A percentile compares a stretch with the other conserved stretches of the same genome.
Conservation (phyloP, 1,140 invertebrate species). For the Phocides pigmalion region DNA sequence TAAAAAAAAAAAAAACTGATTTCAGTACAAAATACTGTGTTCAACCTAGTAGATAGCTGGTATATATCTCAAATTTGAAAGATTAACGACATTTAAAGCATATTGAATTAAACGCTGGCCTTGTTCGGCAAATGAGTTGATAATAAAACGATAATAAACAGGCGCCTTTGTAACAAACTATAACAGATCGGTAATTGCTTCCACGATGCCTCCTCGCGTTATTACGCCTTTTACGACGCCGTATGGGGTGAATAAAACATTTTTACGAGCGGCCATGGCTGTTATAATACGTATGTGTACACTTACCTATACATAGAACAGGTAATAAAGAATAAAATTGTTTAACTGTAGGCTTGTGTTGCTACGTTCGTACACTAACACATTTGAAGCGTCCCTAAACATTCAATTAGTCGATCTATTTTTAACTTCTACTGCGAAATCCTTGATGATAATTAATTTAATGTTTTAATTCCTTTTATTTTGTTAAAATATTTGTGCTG, state of each 20-base stretch:
- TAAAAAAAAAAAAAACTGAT: background rate
- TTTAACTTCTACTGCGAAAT: background rate
- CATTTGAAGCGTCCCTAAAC: background rate
- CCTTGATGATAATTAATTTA: background rate
- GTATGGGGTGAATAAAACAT: conserved; percentile 83
- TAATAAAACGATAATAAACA: conserved; percentile 83
- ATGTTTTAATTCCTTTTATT: no score
- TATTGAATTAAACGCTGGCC: conserved; percentile 76
- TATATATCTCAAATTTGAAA: conserved; percentile 26
- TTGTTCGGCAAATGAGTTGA: conserved; percentile 79
- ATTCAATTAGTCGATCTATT: background rate
- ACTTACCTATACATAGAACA: conserved; percentile 46
- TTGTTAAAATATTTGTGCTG: no score
- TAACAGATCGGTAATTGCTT: conserved; percentile 83
- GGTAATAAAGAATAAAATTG: conserved; percentile 47
- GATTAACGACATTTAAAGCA: conserved; percentile 38
- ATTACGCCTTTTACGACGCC: conserved; percentile 82
- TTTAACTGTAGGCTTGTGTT: conserved; percentile 24
- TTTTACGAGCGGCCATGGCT: conserved; percentile 81
- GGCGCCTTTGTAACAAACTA: conserved; percentile 82
- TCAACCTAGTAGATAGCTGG: background rate
- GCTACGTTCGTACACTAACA: background rate
- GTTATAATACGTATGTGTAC: conserved; percentile 65
- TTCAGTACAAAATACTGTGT: background rate
- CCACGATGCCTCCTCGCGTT: conserved; percentile 80